A percentile compares a stretch with the other conserved stretches of the same genome.
Evolutionary conservation across 64 coral and sea anemone genomes (phyloP).

Genomic region (Porites lutea): DNA sequence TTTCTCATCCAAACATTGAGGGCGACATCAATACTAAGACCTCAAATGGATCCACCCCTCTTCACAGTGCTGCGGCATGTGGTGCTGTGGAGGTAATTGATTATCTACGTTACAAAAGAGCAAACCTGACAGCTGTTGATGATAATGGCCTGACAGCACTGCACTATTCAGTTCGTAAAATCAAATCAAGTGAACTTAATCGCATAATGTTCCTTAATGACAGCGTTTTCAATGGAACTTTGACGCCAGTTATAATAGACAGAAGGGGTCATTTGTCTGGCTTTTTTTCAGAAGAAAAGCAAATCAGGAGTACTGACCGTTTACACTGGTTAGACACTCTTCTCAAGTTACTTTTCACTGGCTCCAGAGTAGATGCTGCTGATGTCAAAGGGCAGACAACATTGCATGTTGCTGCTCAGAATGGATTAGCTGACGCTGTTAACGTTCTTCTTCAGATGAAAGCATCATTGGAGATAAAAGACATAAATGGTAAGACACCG

Average conservation of each 20-base stretch:
- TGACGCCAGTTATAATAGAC: not conserved
- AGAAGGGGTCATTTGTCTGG: no score
- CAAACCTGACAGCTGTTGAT: slow-evolving; percentile 26
- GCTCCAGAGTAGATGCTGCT: not conserved
- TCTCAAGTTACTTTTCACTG: not conserved
- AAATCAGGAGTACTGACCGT: not conserved
- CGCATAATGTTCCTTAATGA: no score
- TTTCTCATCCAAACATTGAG: no score
- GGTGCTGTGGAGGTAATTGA: slow-evolving; percentile 4
- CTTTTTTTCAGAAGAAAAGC: not conserved
- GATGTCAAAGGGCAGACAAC: slow-evolving; percentile 18
- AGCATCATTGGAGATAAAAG: not conserved
- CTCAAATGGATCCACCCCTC: slow-evolving; percentile 35
- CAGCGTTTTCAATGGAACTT: no score
- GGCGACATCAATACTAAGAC: slow-evolving; percentile 19
- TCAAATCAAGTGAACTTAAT: no score
- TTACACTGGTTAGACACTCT: not conserved
- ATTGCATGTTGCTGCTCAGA: slow-evolving; percentile 35
- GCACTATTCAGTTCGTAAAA: no score
- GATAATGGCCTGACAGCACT: not conserved
- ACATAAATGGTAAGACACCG: slow-evolving; percentile 10
- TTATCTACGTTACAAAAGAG: not conserved
- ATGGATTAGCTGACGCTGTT: not conserved
- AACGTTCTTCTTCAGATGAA: not conserved
- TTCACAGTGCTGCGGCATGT: slow-evolving; percentile 28